These are phyloP conservation scores for Drosophila stalkeri DNA, from an alignment of 2,888 invertebrate genomes.

Conservation along the genomic window DNA sequence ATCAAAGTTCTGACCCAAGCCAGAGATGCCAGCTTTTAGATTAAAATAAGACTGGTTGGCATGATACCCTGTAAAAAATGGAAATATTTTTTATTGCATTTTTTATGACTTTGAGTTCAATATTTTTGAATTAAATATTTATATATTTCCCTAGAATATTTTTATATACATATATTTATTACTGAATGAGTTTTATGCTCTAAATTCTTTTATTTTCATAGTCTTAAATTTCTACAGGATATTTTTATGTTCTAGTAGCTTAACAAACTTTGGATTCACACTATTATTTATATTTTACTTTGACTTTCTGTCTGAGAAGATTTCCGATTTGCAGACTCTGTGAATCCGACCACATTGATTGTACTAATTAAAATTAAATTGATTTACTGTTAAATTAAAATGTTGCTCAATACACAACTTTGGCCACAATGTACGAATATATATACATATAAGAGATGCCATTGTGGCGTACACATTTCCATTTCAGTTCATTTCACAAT, in stretches of 20 bases:
- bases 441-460: conserved; percentile 9
- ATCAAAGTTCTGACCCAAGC: conserved; percentile 36
- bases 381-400: conserved; percentile 49
- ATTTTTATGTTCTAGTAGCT: neutral
- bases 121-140: too few relatives aligned
- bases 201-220: neutral
- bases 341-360: conserved; percentile 27
- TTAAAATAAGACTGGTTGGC: too few relatives aligned
- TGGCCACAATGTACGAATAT: conserved; percentile 2
- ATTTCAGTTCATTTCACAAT: conserved; percentile 35
- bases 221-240: neutral
- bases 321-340: conserved; percentile 4
- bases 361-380: conserved; percentile 53
- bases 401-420: conserved; percentile 27
- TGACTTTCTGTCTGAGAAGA: conserved; percentile 5
- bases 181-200: too few relatives aligned
- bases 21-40: conserved; percentile 3
- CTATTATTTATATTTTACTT: neutral
- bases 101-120: neutral
- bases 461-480: conserved; percentile 22
- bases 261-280: neutral
- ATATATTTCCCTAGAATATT: neutral
- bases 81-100: neutral
- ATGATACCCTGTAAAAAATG: conserved; percentile 1
- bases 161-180: neutral